Evolutionary conservation across 2,113 vertebrate species (phyloP), one percentile per base, ranked within the genome.

Genomic region (Leptodactylus fuscus): DNA sequence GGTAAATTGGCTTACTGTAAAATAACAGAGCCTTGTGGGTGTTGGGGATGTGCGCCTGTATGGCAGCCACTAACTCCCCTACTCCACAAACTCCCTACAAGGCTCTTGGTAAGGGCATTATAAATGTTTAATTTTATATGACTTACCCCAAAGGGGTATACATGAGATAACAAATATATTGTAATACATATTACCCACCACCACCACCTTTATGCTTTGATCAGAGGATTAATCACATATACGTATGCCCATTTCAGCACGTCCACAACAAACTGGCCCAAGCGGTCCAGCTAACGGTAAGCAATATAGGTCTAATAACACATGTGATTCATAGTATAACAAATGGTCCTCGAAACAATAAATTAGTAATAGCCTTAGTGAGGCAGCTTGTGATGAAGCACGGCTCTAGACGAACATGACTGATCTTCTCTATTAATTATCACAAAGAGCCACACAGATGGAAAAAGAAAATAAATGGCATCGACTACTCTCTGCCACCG

Each of bases 381-480:
- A 12, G 58, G 24, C 58, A 62, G 24, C 58, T 62, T 62, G 58
- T 62, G 58, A 62, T 62, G 27, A 62, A 62, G 10, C 13, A 24
- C 0, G 13, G 24, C 58, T 27, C 58, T 62, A 62, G 27, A n/a
- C 12, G 58, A 62, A 62, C 58, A 62, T 29, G 58, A 62, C 58
- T 27, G 24, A 62, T 62, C 58, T 62, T 62, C 58, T 6, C 58
- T 62, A 62, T 29, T 58, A 58, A 58, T 24, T 62, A 62, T 62
- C 24, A 62, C 58, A 62, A 62, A 62, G 58, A 62, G 58, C 24
- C 58, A 29, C n/a, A 62, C 58, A 60, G 55, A 60, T 60, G 58
- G 58, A 62, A 13, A 29, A 58, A 58, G 55, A 58, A 62, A 62
- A 62, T 62, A 62, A 62, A 62, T 62, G 0, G 58, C 24, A 62